Conservation (phyloP, 2,113 vertebrate species). For the Pelecanus crispus region DNA sequence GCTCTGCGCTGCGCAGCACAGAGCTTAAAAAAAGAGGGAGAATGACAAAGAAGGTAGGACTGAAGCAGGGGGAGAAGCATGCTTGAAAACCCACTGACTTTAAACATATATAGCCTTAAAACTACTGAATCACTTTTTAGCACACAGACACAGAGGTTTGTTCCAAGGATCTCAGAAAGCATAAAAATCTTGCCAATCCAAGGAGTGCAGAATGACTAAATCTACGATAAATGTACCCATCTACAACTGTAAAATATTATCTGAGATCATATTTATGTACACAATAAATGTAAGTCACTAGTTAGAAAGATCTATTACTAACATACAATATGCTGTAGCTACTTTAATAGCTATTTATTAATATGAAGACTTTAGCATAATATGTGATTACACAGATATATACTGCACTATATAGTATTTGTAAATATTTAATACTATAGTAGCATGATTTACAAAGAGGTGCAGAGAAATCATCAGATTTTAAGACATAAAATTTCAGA, state of each 20-base stretch:
- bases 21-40: background rate
- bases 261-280: background rate
- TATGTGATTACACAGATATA: background rate
- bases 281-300: background rate
- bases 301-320: background rate
- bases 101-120: constrained; percentile 28
- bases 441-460: background rate
- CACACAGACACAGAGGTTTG: background rate
- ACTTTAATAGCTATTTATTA: background rate
- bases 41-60: background rate
- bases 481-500: background rate
- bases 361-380: background rate
- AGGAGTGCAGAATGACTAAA: background rate
- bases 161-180: background rate
- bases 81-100: background rate
- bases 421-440: background rate
- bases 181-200: background rate
- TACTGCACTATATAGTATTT: background rate
- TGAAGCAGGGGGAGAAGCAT: background rate
- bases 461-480: background rate
- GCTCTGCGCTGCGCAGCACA: background rate
- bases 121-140: constrained; percentile 4
- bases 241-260: background rate
- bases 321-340: background rate
- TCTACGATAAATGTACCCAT: background rate